These are phyloP conservation scores for Cavia aperea DNA, from an alignment of 2,113 vertebrate genomes.

Conservation along the genomic window DNA sequence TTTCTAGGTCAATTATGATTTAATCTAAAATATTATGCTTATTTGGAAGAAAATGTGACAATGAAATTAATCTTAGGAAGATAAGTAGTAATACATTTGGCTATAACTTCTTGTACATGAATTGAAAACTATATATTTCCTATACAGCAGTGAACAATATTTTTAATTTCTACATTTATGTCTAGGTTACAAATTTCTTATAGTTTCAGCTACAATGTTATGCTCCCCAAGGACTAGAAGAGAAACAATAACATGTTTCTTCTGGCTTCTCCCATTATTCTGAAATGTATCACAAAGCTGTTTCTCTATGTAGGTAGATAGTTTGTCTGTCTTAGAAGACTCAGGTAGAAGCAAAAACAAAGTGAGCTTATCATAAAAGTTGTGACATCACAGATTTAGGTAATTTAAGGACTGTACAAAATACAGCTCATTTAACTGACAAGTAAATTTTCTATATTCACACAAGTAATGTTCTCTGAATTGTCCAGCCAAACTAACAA, in stretches of 20 bases:
- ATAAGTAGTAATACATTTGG: not conserved
- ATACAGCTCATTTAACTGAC: not conserved
- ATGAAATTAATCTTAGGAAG: not conserved
- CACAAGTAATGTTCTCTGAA: not conserved
- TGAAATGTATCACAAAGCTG: not conserved
- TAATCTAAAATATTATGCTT: not conserved
- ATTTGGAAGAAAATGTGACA: not conserved
- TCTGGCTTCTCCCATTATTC: not conserved
- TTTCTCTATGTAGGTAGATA: not conserved
- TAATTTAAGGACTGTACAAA: not conserved
- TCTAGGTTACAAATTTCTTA: not conserved
- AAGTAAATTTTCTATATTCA: not conserved
- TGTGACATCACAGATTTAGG: not conserved
- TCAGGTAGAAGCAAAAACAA: slow-evolving; percentile 1
- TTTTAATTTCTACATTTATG: not conserved
- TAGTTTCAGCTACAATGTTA: not conserved
- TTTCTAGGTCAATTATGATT: not conserved
- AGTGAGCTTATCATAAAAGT: slow-evolving; percentile 1
- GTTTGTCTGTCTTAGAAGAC: not conserved
- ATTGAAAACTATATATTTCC: not conserved
- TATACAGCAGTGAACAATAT: not conserved
- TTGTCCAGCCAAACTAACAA: not conserved
- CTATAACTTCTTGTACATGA: not conserved
- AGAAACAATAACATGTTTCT: not conserved
- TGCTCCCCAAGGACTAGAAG: not conserved